Conservation (phyloP, 2,888 invertebrate species). For the Cancer borealis region DNA sequence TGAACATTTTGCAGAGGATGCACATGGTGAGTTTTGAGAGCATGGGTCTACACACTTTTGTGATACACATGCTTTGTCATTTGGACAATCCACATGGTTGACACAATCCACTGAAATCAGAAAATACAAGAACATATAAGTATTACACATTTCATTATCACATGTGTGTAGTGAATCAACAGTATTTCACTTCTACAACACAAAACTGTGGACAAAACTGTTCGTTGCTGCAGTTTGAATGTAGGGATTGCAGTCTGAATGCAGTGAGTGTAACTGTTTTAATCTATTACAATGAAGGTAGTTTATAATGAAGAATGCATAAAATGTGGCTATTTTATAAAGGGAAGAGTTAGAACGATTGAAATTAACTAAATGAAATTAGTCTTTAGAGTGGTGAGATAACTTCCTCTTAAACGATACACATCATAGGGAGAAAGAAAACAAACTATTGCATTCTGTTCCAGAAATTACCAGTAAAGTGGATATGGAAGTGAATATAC, state of each 20-base stretch:
- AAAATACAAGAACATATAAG: not conserved
- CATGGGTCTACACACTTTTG: constrained; percentile 90
- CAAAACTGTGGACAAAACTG: not conserved
- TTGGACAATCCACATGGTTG: constrained; percentile 90
- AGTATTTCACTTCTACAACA: no score
- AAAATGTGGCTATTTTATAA: no score
- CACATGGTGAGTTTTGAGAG: constrained; percentile 85
- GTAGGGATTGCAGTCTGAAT: not conserved
- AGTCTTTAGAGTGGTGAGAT: no score
- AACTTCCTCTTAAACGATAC: no score
- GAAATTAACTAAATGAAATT: no score
- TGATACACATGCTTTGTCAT: constrained; percentile 89
- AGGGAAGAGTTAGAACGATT: no score
- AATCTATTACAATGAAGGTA: not conserved
- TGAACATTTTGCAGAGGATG: constrained; percentile 82
- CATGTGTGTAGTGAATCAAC: not conserved
- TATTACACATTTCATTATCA: not conserved
- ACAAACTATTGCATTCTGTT: no score
- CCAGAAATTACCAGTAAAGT: not conserved
- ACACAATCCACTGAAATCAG: constrained; percentile 87
- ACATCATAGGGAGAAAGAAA: no score
- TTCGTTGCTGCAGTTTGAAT: not conserved
- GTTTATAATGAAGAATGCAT: no score
- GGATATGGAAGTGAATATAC: not conserved
- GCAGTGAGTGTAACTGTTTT: not conserved